phyloP scores from a whole-genome alignment of 2,797 vertebrate species.

The Cyclura pinguis region DNA sequence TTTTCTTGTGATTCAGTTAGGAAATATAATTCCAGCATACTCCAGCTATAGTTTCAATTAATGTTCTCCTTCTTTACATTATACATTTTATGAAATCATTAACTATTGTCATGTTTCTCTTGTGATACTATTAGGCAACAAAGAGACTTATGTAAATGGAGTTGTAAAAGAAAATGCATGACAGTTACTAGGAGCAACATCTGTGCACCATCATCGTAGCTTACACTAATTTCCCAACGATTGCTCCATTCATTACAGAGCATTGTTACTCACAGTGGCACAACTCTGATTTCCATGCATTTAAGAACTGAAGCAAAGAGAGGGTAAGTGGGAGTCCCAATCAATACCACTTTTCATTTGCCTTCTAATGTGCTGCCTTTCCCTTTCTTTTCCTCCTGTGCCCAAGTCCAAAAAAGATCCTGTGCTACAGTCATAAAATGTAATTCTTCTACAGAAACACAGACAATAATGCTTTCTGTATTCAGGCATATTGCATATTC shows the following conservation, averaged over 20 bases:
- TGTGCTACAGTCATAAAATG: constrained; percentile 94
- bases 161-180: constrained; percentile 86
- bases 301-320: constrained; percentile 96
- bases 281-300: constrained; percentile 97
- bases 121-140: constrained; percentile 89
- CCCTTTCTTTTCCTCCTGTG: constrained; percentile 84
- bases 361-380: constrained; percentile 93
- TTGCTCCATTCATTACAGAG: constrained; percentile 95
- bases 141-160: constrained; percentile 89
- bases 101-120: constrained; percentile 92
- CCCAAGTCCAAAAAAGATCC: constrained; percentile 94
- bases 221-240: constrained; percentile 94
- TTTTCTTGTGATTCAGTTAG: constrained; percentile 88
- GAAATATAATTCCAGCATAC: constrained; percentile 86
- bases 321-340: constrained; percentile 97
- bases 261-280: constrained; percentile 94
- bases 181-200: constrained; percentile 89
- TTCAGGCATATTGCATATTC: constrained; percentile 94
- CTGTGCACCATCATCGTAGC: constrained; percentile 90
- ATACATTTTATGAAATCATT: constrained; percentile 91
- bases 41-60: constrained; percentile 87
- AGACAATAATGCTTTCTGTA: constrained; percentile 95
- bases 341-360: constrained; percentile 99
- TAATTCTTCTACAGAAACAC: constrained; percentile 96
- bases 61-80: constrained; percentile 81